These are phyloP conservation scores for Scaptomyza polygonia DNA, from an alignment of 2,888 invertebrate genomes.

Conservation along the genomic window DNA sequence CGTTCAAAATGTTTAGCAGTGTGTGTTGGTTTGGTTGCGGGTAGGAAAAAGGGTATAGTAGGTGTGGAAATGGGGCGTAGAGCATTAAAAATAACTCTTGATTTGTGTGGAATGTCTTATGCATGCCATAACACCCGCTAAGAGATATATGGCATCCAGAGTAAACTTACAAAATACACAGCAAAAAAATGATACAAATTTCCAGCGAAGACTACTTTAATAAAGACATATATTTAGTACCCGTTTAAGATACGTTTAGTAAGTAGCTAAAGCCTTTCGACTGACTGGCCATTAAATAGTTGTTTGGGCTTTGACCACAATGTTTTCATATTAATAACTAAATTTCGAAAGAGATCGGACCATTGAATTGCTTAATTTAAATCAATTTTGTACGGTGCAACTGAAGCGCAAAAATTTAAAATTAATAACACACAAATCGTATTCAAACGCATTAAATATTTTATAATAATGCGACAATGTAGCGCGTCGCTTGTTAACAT, in stretches of 20 bases:
- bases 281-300: constrained; percentile 28
- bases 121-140: constrained; percentile 56
- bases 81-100: constrained; percentile 46
- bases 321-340: constrained; percentile 41
- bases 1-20: constrained; percentile 24
- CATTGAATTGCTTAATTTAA: constrained; percentile 61
- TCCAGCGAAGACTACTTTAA: no score
- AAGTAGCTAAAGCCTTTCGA: constrained; percentile 1
- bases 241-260: background rate
- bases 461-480: constrained; percentile 2
- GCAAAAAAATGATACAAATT: no score
- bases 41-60: background rate
- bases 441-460: constrained; percentile 8
- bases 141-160: background rate
- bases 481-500: constrained; percentile 15
- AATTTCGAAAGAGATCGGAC: constrained; percentile 35
- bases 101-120: constrained; percentile 47
- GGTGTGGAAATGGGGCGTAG: constrained; percentile 18
- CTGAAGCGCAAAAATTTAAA: constrained; percentile 22
- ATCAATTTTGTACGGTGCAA: constrained; percentile 41
- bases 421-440: constrained; percentile 17
- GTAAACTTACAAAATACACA: background rate
- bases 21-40: background rate
- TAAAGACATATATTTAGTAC: no score
- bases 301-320: background rate